Evolutionary conservation across 2,888 invertebrate species (phyloP), one percentile per base, ranked within the genome.

Genomic region (Nomada flava): DNA sequence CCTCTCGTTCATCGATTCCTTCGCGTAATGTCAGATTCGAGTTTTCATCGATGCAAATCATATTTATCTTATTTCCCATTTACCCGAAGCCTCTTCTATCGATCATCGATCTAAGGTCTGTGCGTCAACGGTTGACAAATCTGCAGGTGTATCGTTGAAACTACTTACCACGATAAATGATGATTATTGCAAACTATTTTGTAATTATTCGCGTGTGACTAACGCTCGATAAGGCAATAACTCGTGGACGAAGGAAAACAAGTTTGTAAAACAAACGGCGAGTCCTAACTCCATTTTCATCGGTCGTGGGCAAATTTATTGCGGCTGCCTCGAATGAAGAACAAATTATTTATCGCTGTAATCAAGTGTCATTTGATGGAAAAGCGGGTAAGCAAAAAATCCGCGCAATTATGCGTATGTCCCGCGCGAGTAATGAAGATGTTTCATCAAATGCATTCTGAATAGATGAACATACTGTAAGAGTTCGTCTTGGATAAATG

Each of bases 1-100:
- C 60, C 60, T 78, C 77, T 78, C 77, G 53, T 76, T 78, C 67
- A 44, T 55, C 44, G 55, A 57, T 68, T 77, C 68, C 18, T 77
- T 29, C 78, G 55, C 20, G 11, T n/a, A 52, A 20, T 50, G 36
- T 62, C 47, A 15, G 36, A 62, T 18, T 78, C 78, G 50, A 64
- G 42, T 69, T 29, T 57, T 63, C 68, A 57, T 67, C 29, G n/a
- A 2, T 5, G 36, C 15, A n/a, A 47, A 68, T 50, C 20, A 10
- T 36, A 20, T 42, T 50, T 13, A 57, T 57, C 20, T 67, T 47
- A 60, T 42, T 67, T 47, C n/a, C 47, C 57, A 59, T 18, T 26
- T 42, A 23, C n/a, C 11, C 2, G 7, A n/a, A 3, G 9, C 23
- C n/a, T 52, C 36, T 29, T 44, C 36, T 23, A 44, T 63, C 18